Conservation (phyloP, 2,797 vertebrate genomes). For the Myotis pilosus region DNA sequence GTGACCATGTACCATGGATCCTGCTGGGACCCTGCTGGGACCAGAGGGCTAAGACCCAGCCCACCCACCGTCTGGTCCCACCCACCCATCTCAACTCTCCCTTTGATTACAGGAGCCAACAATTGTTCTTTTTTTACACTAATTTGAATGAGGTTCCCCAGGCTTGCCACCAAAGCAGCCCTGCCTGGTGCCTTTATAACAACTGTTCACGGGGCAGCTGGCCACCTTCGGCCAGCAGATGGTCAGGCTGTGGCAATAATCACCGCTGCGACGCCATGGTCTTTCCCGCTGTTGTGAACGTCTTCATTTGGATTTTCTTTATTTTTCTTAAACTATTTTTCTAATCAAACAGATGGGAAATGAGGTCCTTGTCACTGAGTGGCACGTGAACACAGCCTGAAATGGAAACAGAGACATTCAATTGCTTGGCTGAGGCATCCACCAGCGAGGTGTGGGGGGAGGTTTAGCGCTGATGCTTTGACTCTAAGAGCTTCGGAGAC, state of each 20-base stretch:
- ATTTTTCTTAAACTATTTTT: not conserved
- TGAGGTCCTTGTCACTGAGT: not conserved
- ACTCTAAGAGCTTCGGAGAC: not conserved
- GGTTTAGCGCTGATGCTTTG: not conserved
- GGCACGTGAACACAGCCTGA: not conserved
- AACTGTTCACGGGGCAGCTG: not conserved
- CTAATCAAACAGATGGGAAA: not conserved
- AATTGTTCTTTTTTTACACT: not conserved
- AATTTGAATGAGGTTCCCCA: not conserved
- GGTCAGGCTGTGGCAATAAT: rapidly evolving
- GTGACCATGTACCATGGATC: rapidly evolving
- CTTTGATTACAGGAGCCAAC: not conserved
- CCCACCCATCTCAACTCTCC: not conserved
- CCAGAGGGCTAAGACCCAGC: not conserved
- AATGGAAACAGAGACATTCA: not conserved
- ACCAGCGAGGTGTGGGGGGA: rapidly evolving
- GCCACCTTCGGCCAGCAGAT: not conserved
- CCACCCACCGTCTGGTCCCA: not conserved
- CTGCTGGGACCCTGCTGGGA: not conserved
- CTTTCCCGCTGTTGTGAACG: not conserved
- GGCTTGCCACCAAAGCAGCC: not conserved
- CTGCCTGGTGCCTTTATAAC: not conserved
- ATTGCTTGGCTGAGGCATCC: no score
- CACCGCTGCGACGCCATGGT: rapidly evolving
- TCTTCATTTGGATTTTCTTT: not conserved